Conservation (phyloP, 2,113 vertebrate genomes). For the Prinia subflava region DNA sequence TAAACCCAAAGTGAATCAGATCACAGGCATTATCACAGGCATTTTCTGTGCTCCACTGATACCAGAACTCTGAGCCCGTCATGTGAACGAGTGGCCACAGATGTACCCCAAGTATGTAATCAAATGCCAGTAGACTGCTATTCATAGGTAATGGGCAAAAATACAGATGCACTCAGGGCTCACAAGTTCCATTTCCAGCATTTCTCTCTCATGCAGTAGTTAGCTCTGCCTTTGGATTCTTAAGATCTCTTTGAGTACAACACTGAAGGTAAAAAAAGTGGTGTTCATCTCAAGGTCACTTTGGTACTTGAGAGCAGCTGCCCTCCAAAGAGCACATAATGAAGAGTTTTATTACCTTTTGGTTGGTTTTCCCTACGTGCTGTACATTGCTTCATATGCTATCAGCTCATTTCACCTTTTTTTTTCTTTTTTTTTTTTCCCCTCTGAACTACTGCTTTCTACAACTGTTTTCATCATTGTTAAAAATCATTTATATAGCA, state of each 20-base stretch:
- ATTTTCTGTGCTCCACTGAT: not conserved
- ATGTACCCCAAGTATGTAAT: not conserved
- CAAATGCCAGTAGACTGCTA: not conserved
- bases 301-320: not conserved
- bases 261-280: not conserved
- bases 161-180: not conserved
- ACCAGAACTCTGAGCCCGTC: not conserved
- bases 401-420: not conserved
- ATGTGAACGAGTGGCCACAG: not conserved
- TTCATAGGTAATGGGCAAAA: not conserved
- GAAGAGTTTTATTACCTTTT: conserved; percentile 4
- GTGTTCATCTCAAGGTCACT: not conserved
- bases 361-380: not conserved
- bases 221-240: not conserved
- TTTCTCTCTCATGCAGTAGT: not conserved
- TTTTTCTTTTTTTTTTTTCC: not conserved
- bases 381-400: not conserved
- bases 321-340: not conserved
- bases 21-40: not conserved
- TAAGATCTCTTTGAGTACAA: not conserved
- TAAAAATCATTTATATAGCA: conserved; percentile 12
- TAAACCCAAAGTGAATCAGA: not conserved
- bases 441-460: not conserved
- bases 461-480: not conserved
- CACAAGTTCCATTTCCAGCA: not conserved